Evolutionary conservation across 2,113 vertebrate species (phyloP).

Genomic region (Phalacrocorax brasilianus): DNA sequence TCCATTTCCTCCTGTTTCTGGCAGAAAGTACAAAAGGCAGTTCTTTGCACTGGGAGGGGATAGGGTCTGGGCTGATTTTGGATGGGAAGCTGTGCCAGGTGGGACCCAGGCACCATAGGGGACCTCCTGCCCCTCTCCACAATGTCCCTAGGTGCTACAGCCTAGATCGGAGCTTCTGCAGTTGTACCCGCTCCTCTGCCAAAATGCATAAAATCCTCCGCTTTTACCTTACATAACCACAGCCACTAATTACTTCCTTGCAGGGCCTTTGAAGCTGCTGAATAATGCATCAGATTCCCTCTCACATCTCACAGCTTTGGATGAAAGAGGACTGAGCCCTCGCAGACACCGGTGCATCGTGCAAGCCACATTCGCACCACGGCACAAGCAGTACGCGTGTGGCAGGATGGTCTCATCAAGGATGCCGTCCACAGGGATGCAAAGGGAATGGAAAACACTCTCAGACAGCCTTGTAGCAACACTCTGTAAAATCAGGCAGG

Average conservation of each 20-base stretch:
- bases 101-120: neutral
- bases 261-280: neutral
- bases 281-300: neutral
- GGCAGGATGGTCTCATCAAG: neutral
- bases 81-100: neutral
- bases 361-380: rapidly evolving
- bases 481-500: neutral
- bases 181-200: neutral
- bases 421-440: rapidly evolving
- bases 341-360: rapidly evolving
- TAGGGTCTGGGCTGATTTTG: neutral
- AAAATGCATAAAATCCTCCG: rapidly evolving
- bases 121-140: neutral
- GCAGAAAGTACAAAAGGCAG: neutral
- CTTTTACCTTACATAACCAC: neutral
- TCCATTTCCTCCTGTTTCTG: neutral
- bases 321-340: neutral
- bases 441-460: neutral
- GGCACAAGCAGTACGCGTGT: rapidly evolving
- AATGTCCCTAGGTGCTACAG: rapidly evolving
- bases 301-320: neutral
- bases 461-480: neutral
- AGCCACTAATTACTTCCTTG: neutral
- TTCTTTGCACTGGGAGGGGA: neutral
- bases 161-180: neutral